phyloP scores from a whole-genome alignment of 2,797 vertebrate species.

The Trematomus bernacchii region DNA sequence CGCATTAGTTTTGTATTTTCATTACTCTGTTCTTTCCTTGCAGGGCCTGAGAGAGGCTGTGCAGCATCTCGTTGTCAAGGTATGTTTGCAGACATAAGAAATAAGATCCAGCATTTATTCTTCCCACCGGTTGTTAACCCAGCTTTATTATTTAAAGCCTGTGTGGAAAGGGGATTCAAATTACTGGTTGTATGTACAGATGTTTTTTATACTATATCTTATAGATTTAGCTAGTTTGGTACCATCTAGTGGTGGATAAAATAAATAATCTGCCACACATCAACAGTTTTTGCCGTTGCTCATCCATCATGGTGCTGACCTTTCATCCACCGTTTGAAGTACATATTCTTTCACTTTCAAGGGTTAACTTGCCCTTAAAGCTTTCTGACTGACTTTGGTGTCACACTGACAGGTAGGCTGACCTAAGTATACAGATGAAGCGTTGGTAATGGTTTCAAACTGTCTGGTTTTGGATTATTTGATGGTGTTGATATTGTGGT shows the following conservation, averaged over 20 bases:
- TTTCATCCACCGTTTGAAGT: slow-evolving; percentile 17
- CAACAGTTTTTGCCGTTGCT: neutral
- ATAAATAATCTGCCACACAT: slow-evolving; percentile 3
- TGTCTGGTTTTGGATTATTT: slow-evolving; percentile 38
- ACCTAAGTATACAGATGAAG: slow-evolving; percentile 55
- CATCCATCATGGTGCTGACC: slow-evolving; percentile 38
- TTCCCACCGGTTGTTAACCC: neutral
- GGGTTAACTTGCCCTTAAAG: neutral
- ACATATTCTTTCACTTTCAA: no score
- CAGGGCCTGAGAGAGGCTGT: slow-evolving; percentile 88
- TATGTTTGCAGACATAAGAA: slow-evolving; percentile 43
- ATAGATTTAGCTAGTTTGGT: slow-evolving; percentile 33
- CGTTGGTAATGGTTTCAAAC: slow-evolving; percentile 41
- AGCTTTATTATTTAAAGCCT: neutral
- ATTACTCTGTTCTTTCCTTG: slow-evolving; percentile 51
- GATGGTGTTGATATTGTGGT: neutral
- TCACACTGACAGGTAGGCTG: slow-evolving; percentile 47
- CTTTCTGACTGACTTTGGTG: slow-evolving; percentile 46
- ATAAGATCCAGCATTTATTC: neutral
- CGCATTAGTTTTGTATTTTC: slow-evolving; percentile 55
- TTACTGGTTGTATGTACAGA: neutral
- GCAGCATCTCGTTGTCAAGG: slow-evolving; percentile 84
- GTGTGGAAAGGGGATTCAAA: neutral
- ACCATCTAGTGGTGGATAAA: slow-evolving; percentile 66
- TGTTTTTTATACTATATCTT: neutral